Evolutionary conservation across 2,888 invertebrate genomes (phyloP), one percentile per base, ranked within the genome.

Genomic region (Lasioglossum lativentre): DNA sequence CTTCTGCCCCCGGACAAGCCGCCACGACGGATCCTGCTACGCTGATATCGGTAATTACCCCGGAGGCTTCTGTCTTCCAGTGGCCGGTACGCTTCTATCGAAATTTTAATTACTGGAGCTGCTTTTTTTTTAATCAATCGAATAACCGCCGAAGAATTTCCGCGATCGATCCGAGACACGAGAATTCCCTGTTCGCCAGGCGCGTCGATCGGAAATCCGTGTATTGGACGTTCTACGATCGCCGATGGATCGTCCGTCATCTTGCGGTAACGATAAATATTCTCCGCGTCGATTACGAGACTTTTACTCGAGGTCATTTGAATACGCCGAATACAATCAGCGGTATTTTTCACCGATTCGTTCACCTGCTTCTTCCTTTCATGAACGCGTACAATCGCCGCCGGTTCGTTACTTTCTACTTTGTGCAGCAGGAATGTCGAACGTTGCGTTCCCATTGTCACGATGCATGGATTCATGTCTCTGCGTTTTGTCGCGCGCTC

Each of bases 11-110:
- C 52, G 42, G 30, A 66, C 45, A 23, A 19, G 19, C 52, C n/a
- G 34, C 66, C 73, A 75, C 74, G 45, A 56, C 47, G 72, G 63
- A 78, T 77, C 52, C 52, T 73, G 0, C 80, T 74, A 68, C 77
- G 30, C 47, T 80, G 73, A 45, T 72, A 73, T 42, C 52, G 30
- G 72, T 78, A 85, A 85, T 78, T 83, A 77, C 16, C 38, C 34
- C 12, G 27, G 6, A 14, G 34, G n/a, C 75, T 68, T 40, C 68
- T 79, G 68, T 30, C 59, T 72, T 72, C 40, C 66, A 23, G n/a
- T 45, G 34, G 30, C n/a, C 42, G 30, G n/a, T n/a, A n/a, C 34
- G 66, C 10, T 70, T 30, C 4, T 70, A 80, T 68, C 63, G 73
- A 56, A 59, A 73, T 74, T 74, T 66, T 70, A 59, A 70, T 75